These are phyloP conservation scores for Microtus montanus DNA, from an alignment of 2,113 vertebrate species.

Conservation along the genomic window DNA sequence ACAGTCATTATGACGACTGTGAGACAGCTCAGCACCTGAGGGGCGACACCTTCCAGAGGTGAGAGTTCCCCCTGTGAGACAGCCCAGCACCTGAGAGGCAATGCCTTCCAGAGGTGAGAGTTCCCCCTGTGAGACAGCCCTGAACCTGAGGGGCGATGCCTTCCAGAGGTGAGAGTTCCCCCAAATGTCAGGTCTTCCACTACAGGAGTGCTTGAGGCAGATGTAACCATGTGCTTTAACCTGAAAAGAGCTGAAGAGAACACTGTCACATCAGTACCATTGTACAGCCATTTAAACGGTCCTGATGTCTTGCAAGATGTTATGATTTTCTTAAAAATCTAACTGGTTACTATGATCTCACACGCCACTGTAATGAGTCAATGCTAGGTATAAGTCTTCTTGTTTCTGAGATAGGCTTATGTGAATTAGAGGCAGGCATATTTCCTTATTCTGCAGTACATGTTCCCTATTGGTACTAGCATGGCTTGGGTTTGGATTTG, in stretches of 20 bases:
- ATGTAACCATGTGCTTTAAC: slow-evolving; percentile 4
- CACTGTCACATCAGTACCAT: background rate
- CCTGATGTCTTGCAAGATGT: background rate
- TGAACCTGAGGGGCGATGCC: too few relatives aligned
- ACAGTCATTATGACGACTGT: background rate
- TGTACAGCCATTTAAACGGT: background rate
- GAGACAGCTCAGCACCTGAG: background rate
- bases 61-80: too few relatives aligned
- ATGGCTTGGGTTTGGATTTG: background rate
- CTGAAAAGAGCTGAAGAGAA: background rate
- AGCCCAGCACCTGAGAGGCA: too few relatives aligned
- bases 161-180: background rate
- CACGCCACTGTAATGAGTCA: background rate
- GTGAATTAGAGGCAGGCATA: slow-evolving; percentile 3
- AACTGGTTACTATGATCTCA: background rate
- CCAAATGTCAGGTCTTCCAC: background rate
- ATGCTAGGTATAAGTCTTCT: background rate
- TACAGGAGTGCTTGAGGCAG: background rate
- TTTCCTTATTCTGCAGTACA: background rate
- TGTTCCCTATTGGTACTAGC: background rate
- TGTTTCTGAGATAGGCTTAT: background rate
- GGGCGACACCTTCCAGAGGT: too few relatives aligned
- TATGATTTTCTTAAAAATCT: slow-evolving; percentile 54
- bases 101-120: too few relatives aligned
- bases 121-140: background rate